phyloP scores from a whole-genome alignment of 35 echinoderm and acorn worm species.

The Antedon bifida region DNA sequence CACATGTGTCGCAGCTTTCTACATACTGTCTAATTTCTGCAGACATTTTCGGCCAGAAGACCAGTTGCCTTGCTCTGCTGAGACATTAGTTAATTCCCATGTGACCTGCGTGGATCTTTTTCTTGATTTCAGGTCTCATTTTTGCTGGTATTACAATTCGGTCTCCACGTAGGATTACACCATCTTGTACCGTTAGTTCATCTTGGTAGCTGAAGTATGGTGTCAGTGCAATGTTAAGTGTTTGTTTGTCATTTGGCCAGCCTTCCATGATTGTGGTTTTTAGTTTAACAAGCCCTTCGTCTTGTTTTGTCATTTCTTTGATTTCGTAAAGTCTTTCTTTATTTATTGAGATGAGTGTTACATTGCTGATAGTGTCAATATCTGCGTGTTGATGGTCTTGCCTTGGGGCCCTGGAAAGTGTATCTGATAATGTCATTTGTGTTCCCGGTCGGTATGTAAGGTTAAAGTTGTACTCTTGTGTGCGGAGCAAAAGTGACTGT shows the following conservation, averaged over 20 bases:
- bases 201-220: slow-evolving; percentile 29
- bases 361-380: neutral
- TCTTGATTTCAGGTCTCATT: slow-evolving; percentile 22
- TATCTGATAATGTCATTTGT: slow-evolving; percentile 23
- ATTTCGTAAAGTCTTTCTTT: slow-evolving; percentile 7
- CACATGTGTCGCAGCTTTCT: slow-evolving; percentile 40
- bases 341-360: neutral
- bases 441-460: slow-evolving; percentile 19
- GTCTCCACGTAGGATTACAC: neutral
- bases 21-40: slow-evolving; percentile 36
- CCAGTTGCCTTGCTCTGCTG: slow-evolving; percentile 27
- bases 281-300: slow-evolving; percentile 9
- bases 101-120: slow-evolving; percentile 30
- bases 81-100: slow-evolving; percentile 38
- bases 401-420: slow-evolving; percentile 17
- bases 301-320: slow-evolving; percentile 10
- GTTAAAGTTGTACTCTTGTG: slow-evolving; percentile 34
- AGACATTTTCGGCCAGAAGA: slow-evolving; percentile 60
- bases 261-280: slow-evolving; percentile 25
- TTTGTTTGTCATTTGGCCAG: slow-evolving; percentile 40
- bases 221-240: neutral
- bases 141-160: slow-evolving; percentile 32
- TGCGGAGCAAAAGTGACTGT: slow-evolving; percentile 31
- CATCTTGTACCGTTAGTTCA: slow-evolving; percentile 3
- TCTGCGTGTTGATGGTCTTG: neutral